These are phyloP conservation scores for Grallaria varia DNA, from an alignment of 2,113 vertebrate species.

Conservation along the genomic window DNA sequence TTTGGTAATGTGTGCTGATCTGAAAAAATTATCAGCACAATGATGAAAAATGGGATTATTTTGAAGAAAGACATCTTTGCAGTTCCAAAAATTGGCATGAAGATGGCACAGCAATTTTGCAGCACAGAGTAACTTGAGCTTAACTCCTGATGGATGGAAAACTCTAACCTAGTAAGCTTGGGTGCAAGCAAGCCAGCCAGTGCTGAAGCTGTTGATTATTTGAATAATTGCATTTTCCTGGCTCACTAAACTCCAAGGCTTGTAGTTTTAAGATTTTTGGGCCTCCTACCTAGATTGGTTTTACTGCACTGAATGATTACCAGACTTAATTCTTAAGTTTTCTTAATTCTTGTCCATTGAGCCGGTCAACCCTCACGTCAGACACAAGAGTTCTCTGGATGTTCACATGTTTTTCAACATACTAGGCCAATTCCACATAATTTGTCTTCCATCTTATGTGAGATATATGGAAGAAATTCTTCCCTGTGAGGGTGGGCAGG, in stretches of 20 bases:
- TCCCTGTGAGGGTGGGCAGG: rapidly evolving
- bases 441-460: neutral
- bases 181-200: neutral
- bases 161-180: neutral
- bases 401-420: neutral
- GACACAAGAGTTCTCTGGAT: neutral
- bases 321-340: neutral
- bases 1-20: conserved; percentile 7
- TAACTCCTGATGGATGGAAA: neutral
- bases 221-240: neutral
- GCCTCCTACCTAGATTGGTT: neutral
- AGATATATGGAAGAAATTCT: neutral
- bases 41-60: neutral
- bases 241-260: neutral
- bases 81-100: neutral
- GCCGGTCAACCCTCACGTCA: neutral
- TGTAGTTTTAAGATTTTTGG: neutral
- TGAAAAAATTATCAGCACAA: neutral
- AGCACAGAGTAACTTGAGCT: neutral
- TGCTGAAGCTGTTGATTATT: neutral
- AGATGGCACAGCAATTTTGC: conserved; percentile 6
- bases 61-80: conserved; percentile 7
- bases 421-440: neutral
- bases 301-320: neutral
- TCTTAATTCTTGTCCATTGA: neutral